Evolutionary conservation across 2,113 vertebrate species (phyloP).

Genomic region (Vulpes lagopus): DNA sequence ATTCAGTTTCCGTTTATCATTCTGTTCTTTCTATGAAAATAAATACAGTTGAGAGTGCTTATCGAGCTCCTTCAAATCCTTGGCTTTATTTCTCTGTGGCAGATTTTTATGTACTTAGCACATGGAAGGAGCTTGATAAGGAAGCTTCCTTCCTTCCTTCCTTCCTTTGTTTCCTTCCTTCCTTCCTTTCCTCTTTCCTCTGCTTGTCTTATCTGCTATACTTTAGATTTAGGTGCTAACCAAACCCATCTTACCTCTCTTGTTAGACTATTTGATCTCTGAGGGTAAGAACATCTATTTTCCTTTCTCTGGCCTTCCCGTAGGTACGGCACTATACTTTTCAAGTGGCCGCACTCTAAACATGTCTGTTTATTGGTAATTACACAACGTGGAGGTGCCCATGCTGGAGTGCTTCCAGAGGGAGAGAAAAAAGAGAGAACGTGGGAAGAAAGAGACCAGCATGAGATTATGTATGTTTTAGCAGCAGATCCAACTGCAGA

Average conservation of each 20-base stretch:
- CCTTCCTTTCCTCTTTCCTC: not conserved
- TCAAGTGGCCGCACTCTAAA: not conserved
- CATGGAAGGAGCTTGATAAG: not conserved
- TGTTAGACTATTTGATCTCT: not conserved
- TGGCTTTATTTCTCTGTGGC: not conserved
- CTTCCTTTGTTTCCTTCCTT: not conserved
- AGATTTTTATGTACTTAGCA: not conserved
- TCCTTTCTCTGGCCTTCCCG: not conserved
- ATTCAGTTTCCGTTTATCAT: constrained; percentile 36
- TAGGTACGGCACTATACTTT: not conserved
- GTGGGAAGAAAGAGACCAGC: not conserved
- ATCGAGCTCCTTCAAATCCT: constrained; percentile 2
- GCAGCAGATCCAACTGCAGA: not conserved
- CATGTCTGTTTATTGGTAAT: not conserved
- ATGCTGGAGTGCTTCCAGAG: not conserved
- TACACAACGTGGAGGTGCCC: not conserved
- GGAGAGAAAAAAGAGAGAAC: not conserved
- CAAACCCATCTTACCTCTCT: not conserved
- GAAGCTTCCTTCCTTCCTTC: not conserved
- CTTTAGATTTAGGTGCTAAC: not conserved
- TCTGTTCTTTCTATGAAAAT: constrained; percentile 28
- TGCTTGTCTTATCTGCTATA: not conserved
- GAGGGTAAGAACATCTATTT: not conserved
- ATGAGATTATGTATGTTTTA: not conserved
- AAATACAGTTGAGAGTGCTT: constrained; percentile 8